A percentile compares a stretch with the other conserved stretches of the same genome.
These are phyloP conservation scores for Uria aalge DNA, from an alignment of 2,113 vertebrate species.

Conservation along the genomic window DNA sequence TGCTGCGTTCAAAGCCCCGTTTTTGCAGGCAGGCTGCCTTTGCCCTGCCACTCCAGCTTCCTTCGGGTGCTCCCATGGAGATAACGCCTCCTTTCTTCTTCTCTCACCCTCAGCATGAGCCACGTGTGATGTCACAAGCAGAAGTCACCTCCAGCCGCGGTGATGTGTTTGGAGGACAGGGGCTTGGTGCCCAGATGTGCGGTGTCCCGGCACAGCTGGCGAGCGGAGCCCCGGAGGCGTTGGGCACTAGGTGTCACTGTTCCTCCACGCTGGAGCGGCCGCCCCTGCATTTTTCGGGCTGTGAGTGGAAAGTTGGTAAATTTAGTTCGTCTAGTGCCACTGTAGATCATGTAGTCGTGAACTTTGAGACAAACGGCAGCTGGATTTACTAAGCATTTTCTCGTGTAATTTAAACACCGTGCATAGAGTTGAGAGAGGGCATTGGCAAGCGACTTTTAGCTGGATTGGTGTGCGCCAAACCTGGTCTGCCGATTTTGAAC, in stretches of 20 bases:
- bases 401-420: not conserved
- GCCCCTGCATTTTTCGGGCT: slow-evolving; percentile 62
- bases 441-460: not conserved
- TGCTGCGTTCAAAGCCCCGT: not conserved
- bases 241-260: slow-evolving; percentile 72
- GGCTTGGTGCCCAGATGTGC: not conserved
- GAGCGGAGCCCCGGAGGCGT: not conserved
- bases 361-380: not conserved
- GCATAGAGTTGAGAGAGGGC: not conserved
- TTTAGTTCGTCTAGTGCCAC: not conserved
- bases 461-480: not conserved
- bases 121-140: not conserved
- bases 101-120: not conserved
- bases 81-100: not conserved
- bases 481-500: not conserved
- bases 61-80: accelerated
- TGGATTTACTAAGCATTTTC: not conserved
- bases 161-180: not conserved
- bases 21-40: not conserved
- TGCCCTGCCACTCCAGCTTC: not conserved
- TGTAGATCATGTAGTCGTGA: not conserved
- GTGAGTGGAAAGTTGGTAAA: not conserved
- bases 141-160: accelerated
- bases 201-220: not conserved
- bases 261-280: not conserved